Percentiles rank a stretch among this genome's conserved stretches.
Evolutionary conservation across 2,888 invertebrate species (phyloP).

Genomic region (Pristionchus entomophagus): DNA sequence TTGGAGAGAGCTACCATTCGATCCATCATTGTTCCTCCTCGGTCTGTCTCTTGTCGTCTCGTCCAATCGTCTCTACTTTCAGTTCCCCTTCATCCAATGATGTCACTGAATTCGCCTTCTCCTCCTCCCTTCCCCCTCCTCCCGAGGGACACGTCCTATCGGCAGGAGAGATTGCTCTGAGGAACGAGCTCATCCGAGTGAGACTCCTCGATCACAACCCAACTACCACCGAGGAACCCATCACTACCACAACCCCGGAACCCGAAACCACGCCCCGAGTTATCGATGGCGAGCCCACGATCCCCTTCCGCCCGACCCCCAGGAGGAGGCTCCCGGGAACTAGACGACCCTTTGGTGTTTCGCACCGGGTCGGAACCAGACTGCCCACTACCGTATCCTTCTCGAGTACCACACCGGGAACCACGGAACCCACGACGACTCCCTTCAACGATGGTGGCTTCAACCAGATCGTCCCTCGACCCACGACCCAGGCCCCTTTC

Average conservation of each 20-base stretch:
- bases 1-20: no score
- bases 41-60: background rate
- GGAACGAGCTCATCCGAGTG: constrained; percentile 24
- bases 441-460: background rate
- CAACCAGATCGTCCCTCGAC: background rate
- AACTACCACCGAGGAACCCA: background rate
- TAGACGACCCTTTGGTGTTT: constrained; percentile 13
- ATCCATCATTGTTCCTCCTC: no score
- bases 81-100: constrained; percentile 21
- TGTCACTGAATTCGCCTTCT: background rate
- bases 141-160: constrained; percentile 30
- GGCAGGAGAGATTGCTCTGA: background rate
- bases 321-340: background rate
- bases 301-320: constrained; percentile 17
- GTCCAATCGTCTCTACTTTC: constrained; percentile 39
- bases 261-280: background rate
- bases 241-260: background rate
- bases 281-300: background rate
- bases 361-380: background rate
- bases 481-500: background rate
- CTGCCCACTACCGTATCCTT: background rate
- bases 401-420: background rate
- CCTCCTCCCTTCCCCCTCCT: constrained; percentile 22
- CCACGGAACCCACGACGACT: background rate
- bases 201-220: background rate